phyloP scores from a whole-genome alignment of 2,888 invertebrate genomes.

The Apamea anceps region DNA sequence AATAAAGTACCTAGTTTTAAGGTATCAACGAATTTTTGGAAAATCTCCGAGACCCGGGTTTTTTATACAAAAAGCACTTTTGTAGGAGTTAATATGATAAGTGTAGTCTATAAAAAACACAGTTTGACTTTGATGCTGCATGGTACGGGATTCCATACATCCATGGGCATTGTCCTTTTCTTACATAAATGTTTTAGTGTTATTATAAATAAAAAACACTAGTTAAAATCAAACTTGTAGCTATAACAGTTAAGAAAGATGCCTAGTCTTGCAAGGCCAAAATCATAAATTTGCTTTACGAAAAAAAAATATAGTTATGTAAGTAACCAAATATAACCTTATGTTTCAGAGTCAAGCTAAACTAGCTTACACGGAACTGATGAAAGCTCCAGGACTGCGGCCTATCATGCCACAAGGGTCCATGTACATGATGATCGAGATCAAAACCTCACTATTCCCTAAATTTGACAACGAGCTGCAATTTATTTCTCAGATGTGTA shows the following conservation, averaged over 20 bases:
- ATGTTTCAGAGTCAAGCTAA: slow-evolving; percentile 93
- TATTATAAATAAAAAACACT: background rate
- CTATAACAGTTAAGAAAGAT: background rate
- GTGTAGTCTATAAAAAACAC: no score
- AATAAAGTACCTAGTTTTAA: no score
- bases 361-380: slow-evolving; percentile 92
- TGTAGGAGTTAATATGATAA: no score
- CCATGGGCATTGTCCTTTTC: no score
- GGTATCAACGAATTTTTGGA: no score
- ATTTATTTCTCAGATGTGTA: slow-evolving; percentile 96
- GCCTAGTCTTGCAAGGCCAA: background rate
- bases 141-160: no score
- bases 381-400: slow-evolving; percentile 93
- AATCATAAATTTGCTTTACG: background rate
- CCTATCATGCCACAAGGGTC: slow-evolving; percentile 98
- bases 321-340: background rate
- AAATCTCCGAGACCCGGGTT: no score
- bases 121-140: no score
- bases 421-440: slow-evolving; percentile 99
- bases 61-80: no score
- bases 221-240: background rate
- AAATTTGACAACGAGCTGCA: slow-evolving; percentile 95
- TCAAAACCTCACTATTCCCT: slow-evolving; percentile 94
- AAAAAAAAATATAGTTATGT: background rate
- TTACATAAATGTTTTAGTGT: background rate